Evolutionary conservation across 2,888 invertebrate species (phyloP).

Genomic region (Nephrotoma flavescens): DNA sequence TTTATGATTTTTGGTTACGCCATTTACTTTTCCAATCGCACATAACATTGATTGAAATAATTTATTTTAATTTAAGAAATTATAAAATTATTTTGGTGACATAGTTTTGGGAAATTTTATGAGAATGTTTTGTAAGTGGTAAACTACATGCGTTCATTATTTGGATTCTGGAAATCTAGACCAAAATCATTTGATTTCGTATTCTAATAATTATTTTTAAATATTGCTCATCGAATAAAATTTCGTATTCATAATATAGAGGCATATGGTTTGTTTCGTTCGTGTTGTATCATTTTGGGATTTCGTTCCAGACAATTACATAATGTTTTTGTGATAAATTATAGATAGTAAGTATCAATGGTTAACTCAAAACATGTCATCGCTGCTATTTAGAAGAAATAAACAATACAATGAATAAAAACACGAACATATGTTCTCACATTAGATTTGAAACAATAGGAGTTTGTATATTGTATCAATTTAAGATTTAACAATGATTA

Average conservation of each 20-base stretch:
- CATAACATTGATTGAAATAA: neutral
- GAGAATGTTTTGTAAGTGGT: neutral
- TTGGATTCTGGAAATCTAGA: neutral
- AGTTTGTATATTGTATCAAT: too few species aligned
- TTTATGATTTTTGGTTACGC: neutral
- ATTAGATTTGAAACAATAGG: too few species aligned
- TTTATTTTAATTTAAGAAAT: neutral
- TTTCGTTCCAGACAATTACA: too few species aligned
- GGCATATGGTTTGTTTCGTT: neutral
- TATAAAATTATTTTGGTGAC: neutral
- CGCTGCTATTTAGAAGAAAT: too few species aligned
- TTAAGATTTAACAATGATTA: too few species aligned
- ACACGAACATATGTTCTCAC: too few species aligned
- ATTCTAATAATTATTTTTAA: too few species aligned
- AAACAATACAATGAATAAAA: too few species aligned
- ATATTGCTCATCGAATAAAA: neutral
- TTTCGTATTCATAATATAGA: neutral
- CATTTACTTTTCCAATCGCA: neutral
- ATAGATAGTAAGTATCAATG: too few species aligned
- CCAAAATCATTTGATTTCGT: neutral
- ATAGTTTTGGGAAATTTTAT: neutral
- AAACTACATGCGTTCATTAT: neutral
- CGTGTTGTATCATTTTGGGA: too few species aligned
- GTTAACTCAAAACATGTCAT: too few species aligned
- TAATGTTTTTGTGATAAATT: too few species aligned